These are phyloP conservation scores for Nansenia antarctica DNA, from an alignment of 2,113 vertebrate genomes.

Conservation along the genomic window DNA sequence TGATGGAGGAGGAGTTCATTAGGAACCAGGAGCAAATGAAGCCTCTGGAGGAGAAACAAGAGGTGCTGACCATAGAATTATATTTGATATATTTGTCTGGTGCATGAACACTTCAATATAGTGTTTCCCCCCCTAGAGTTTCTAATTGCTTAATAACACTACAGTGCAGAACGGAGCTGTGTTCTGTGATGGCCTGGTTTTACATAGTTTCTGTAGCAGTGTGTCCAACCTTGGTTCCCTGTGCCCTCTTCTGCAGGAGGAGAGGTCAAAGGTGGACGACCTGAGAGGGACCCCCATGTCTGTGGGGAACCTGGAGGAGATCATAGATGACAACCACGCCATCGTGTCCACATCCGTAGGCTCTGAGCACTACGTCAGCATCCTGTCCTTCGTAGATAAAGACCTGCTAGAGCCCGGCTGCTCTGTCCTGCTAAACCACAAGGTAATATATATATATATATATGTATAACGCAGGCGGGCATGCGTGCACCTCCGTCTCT, in stretches of 20 bases:
- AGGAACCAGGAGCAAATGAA: constrained; percentile 99
- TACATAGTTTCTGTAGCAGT: not conserved
- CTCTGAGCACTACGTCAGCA: constrained; percentile 97
- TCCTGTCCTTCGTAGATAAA: constrained; percentile 97
- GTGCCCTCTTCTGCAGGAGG: constrained; percentile 77
- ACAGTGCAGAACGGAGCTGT: no score
- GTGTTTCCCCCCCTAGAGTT: no score
- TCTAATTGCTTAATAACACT: no score
- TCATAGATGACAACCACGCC: constrained; percentile 98
- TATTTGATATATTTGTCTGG: no score
- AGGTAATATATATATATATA: no score
- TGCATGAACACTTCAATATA: no score
- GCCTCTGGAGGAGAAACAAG: constrained; percentile 97
- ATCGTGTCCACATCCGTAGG: constrained; percentile 97
- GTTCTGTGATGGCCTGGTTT: no score
- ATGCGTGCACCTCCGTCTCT: no score
- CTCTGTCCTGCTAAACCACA: constrained; percentile 96
- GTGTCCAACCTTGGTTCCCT: not conserved
- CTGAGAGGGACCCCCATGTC: constrained; percentile 97
- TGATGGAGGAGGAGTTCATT: constrained; percentile 99
- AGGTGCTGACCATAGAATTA: constrained; percentile 71
- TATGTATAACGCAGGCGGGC: no score
- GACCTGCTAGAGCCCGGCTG: constrained; percentile 96
- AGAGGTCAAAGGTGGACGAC: constrained; percentile 97
- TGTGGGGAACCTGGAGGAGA: constrained; percentile 95